Percentiles rank a stretch among this genome's conserved stretches.
These are phyloP conservation scores for Atopsyche davidsoni DNA, from an alignment of 1,140 invertebrate species.

Conservation along the genomic window DNA sequence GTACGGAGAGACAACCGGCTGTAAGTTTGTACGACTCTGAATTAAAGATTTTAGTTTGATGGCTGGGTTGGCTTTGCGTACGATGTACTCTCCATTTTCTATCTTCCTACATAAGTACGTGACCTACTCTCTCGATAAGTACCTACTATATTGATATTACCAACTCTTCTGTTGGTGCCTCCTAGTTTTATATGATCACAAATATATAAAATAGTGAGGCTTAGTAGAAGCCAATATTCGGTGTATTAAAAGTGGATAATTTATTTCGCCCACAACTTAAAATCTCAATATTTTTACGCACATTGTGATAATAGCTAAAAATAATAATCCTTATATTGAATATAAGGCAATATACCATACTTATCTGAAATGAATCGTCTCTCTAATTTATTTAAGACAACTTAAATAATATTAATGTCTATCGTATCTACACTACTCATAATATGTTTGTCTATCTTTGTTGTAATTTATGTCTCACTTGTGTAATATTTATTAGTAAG, in stretches of 20 bases:
- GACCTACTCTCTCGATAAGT: slow-evolving; percentile 21
- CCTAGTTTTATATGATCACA: slow-evolving; percentile 21
- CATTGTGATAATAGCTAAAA: slow-evolving; percentile 33
- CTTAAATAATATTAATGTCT: slow-evolving; percentile 28
- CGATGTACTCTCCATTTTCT: slow-evolving; percentile 15
- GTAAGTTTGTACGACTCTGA: slow-evolving; percentile 6
- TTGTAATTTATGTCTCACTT: slow-evolving; percentile 30
- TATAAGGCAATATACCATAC: slow-evolving; percentile 25
- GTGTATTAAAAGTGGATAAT: slow-evolving; percentile 19
- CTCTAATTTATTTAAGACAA: slow-evolving; percentile 39
- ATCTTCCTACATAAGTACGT: slow-evolving; percentile 25
- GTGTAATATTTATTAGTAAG: slow-evolving; percentile 25
- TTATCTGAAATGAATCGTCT: slow-evolving; percentile 34
- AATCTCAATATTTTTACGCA: slow-evolving; percentile 31
- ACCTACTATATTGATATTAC: slow-evolving; percentile 21
- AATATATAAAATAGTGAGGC: slow-evolving; percentile 19
- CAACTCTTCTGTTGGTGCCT: slow-evolving; percentile 21
- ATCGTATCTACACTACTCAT: slow-evolving; percentile 28
- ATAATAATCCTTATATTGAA: slow-evolving; percentile 26
- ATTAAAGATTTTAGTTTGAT: slow-evolving; percentile 16
- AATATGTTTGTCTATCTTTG: slow-evolving; percentile 30
- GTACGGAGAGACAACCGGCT: slow-evolving; percentile 8
- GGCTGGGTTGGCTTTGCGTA: slow-evolving; percentile 14
- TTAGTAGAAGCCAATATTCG: slow-evolving; percentile 19
- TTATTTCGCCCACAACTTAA: slow-evolving; percentile 21